Conservation (phyloP, 1,140 invertebrate genomes). For the Panagrolaimus sp. region DNA sequence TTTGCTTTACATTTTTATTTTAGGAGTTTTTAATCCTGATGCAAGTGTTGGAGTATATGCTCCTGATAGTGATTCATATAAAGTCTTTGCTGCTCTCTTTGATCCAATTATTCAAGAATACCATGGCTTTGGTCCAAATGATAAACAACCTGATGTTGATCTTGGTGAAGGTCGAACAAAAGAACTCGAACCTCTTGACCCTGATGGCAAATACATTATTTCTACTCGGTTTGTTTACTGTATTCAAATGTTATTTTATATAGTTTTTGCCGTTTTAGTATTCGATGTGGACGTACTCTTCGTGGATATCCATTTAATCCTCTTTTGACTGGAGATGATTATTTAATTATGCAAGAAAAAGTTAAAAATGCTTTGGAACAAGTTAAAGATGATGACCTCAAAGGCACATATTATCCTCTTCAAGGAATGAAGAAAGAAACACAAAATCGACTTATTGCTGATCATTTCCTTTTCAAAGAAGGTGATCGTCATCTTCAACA, state of each 20-base stretch:
- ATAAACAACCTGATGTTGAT: constrained; percentile 80
- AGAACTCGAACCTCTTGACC: constrained; percentile 72
- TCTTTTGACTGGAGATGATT: constrained; percentile 61
- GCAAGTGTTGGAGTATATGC: constrained; percentile 88
- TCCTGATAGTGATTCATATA: constrained; percentile 85
- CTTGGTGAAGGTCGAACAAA: constrained; percentile 68
- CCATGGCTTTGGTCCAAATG: constrained; percentile 70
- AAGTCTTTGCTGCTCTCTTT: constrained; percentile 80
- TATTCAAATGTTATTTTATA: not conserved
- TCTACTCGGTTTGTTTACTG: constrained; percentile 69
- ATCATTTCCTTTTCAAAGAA: constrained; percentile 96
- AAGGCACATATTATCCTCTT: constrained; percentile 78
- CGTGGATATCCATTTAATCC: constrained; percentile 84
- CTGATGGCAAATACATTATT: constrained; percentile 76
- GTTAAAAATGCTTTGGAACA: constrained; percentile 47
- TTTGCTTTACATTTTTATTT: constrained; percentile 12
- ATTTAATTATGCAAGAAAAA: constrained; percentile 45
- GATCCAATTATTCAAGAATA: constrained; percentile 94
- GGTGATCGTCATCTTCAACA: constrained; percentile 66
- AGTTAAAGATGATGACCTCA: constrained; percentile 68
- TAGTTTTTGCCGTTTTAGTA: constrained; percentile 60
- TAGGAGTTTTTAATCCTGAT: constrained; percentile 70
- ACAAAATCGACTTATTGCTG: constrained; percentile 60
- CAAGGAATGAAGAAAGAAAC: constrained; percentile 63
- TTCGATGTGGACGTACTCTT: constrained; percentile 77